Base-by-base conservation (phyloP, 1,140 invertebrate species). In the Cheumatopsyche charites region DNA sequence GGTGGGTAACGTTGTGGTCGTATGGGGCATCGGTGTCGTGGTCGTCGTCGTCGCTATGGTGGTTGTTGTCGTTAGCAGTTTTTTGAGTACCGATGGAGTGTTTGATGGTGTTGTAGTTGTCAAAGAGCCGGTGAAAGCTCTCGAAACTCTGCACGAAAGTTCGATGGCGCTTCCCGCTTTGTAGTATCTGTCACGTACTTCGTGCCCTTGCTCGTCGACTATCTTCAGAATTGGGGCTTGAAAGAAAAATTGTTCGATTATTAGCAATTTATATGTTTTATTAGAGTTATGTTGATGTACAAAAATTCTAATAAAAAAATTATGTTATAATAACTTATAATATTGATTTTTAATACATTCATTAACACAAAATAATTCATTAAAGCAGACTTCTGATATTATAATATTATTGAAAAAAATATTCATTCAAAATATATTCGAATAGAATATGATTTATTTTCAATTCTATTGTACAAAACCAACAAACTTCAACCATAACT, bases 111-210 rank as follows among this genome's bases (percentile, higher is more conserved):
- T 21, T n/a, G 66, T 17, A 41, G 62, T 62, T 1, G 63, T 70
- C 12, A 74, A 52, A 5, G 72, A 62, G 1, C 75, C 75, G 19
- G 75, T 74, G 73, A 79, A 82, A 52, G 78, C 80, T 13, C 80
- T 74, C 0, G 87, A 87, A 63, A 83, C 80, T 71, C 84, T 79
- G 78, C 90, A 91, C 25, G 88, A 87, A 70, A 91, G 82, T 80
- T 91, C 89, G 73, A 91, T 87, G n/a, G 87, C 86, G 78, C 89
- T 90, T 19, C 90, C 90, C 15, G 87, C 87, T 81, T 90, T 91
- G 82, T 91, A 91, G 80, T 90, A 90, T 71, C 89, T 82, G 79
- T 91, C 89, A 70, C 87, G 86, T 52, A 90, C 85, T 77, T 86
- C 87, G 71, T 90, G 85, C 45, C 87, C 86, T 73, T 88, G 87